phyloP scores from a whole-genome alignment of 2,797 vertebrate species.

The Scleropages formosus region DNA sequence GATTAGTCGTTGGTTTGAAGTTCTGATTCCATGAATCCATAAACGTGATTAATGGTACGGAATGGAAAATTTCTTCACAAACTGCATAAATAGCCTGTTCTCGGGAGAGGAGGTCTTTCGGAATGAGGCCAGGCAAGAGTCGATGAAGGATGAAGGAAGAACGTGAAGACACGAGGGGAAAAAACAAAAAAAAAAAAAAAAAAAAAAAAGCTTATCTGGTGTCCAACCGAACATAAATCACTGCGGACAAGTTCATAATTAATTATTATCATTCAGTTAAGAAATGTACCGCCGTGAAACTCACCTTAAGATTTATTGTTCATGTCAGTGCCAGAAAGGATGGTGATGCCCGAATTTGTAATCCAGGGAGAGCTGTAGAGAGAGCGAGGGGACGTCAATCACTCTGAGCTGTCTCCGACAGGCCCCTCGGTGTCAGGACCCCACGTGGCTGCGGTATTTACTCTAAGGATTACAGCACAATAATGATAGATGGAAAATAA shows the following conservation, averaged over 20 bases:
- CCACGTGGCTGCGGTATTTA: conserved; percentile 35
- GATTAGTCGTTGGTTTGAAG: neutral
- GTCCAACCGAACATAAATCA: too few relatives aligned
- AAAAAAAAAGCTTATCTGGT: neutral
- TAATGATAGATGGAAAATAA: conserved; percentile 33
- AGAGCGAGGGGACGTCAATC: conserved; percentile 5
- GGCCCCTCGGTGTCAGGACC: conserved; percentile 14
- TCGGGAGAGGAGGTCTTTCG: neutral
- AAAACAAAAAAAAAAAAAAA: neutral
- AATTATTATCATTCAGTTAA: neutral
- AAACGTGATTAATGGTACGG: conserved; percentile 1
- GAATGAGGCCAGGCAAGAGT: neutral
- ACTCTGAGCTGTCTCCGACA: neutral
- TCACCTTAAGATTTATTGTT: neutral
- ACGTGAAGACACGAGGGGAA: neutral
- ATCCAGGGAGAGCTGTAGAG: neutral
- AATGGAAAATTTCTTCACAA: conserved; percentile 10
- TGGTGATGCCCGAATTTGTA: neutral
- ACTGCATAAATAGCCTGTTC: conserved; percentile 4
- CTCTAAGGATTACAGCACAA: conserved; percentile 29
- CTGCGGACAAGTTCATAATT: neutral
- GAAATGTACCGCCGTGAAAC: neutral
- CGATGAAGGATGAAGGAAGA: neutral
- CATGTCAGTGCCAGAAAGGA: conserved; percentile 1
- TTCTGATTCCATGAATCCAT: conserved; percentile 13